Evolutionary conservation across 2,888 invertebrate genomes (phyloP), one percentile per base, ranked within the genome.

Genomic region (Stictocephala bisonia): DNA sequence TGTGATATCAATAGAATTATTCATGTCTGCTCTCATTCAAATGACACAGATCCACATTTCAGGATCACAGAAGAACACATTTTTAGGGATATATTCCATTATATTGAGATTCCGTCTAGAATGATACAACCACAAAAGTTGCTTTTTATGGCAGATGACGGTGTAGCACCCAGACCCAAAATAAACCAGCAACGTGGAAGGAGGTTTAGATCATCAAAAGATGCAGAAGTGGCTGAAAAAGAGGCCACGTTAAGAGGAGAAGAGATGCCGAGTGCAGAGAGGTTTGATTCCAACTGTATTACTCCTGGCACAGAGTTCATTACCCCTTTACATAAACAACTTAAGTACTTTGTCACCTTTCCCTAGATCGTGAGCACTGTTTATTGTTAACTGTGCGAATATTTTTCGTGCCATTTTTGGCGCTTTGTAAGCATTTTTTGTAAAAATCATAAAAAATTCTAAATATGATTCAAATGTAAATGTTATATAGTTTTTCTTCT

Each of bases 1-100:
- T 85, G 97, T 82, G 97, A 98, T 82, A 96, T 97, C 95, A 97
- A 99, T 83, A 98, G 99, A n/a, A 97, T 99, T 74, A 95, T 99
- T 79, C 99, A 99, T 84, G 91, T 91, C 80, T 99, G 98, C 83
- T 97, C 97, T 0, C 98, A 99, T 87, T 97, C 98, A 0, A 96
- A 97, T 82, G 97, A 98, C 83, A 90, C 88, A 73, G 94, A 98
- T 83, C 91, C 95, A 0, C 94, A 95, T 83, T 97, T 97, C 84
- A 88, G 96, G 60, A 95, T 98, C 75, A 91, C 94, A 0, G 97
- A 98, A 83, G 93, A 97, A 82, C 90, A 93, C 81, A 97, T 99
- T 81, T 95, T 97, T 82, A 86, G 89, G 77, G 94, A 95, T 81
- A 93, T 98, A 80, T 97, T 96, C 84, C 93, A 95, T 81, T 96